Conservation (phyloP, 2,113 vertebrate species). For the Bettongia penicillata region DNA sequence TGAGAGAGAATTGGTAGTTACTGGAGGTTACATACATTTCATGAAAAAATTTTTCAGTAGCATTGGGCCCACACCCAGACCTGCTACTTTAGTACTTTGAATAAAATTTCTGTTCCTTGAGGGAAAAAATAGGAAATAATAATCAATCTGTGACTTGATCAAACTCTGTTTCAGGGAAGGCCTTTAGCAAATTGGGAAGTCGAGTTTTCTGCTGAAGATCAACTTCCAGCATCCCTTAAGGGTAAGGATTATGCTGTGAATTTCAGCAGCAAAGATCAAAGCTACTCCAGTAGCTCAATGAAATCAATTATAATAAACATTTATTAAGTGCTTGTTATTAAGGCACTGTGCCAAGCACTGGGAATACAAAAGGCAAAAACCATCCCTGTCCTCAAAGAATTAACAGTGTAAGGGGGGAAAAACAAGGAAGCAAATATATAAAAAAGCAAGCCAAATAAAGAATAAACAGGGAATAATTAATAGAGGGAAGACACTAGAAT, state of each 20-base stretch:
- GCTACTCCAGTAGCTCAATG: not conserved
- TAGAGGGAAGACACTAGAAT: not conserved
- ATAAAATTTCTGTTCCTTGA: conserved; percentile 50
- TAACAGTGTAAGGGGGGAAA: not conserved
- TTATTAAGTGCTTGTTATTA: not conserved
- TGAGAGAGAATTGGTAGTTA: conserved; percentile 80
- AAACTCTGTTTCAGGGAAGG: not conserved
- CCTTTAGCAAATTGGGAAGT: not conserved
- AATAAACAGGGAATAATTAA: not conserved
- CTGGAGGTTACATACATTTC: conserved; percentile 70
- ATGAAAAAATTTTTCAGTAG: conserved; percentile 86
- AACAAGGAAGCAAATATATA: not conserved
- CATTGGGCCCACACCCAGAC: conserved; percentile 79
- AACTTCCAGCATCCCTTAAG: not conserved
- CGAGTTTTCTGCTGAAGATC: not conserved
- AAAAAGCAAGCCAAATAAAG: not conserved
- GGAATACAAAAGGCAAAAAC: not conserved
- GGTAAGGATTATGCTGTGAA: not conserved
- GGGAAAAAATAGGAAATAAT: not conserved
- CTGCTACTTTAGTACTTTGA: conserved; percentile 80
- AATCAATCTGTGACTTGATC: not conserved
- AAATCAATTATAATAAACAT: not conserved
- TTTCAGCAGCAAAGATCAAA: not conserved
- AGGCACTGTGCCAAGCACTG: too few species aligned
- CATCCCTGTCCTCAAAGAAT: not conserved